phyloP scores from a whole-genome alignment of 2,797 vertebrate species.

The Eidolon dupreanum region DNA sequence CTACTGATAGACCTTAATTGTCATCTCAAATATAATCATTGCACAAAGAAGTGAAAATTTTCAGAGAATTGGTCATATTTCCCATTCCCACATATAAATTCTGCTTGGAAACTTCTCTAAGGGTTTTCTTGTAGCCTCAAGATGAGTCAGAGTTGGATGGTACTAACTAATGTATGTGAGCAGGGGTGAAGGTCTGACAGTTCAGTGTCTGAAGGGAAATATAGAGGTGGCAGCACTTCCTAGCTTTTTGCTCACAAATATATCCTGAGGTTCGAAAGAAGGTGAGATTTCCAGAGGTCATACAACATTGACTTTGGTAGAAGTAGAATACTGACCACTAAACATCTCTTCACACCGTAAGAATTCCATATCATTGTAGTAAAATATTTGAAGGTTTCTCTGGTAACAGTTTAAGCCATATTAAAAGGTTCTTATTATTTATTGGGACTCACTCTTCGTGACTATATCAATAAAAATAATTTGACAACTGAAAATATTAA shows the following conservation, averaged over 20 bases:
- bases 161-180: not conserved
- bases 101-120: not conserved
- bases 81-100: not conserved
- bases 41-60: not conserved
- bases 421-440: not conserved
- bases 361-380: not conserved
- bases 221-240: not conserved
- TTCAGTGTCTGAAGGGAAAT: not conserved
- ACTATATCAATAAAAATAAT: not conserved
- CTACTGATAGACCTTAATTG: not conserved
- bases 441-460: not conserved
- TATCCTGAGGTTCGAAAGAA: not conserved
- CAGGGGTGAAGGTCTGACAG: not conserved
- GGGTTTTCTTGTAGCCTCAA: not conserved
- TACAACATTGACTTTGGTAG: not conserved
- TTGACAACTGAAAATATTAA: not conserved
- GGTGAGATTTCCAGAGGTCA: not conserved
- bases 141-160: not conserved
- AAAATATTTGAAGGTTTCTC: not conserved
- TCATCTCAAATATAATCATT: not conserved
- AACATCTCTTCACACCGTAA: not conserved
- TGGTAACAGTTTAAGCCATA: not conserved
- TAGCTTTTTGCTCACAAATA: not conserved
- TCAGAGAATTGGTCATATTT: not conserved
- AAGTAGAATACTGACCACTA: not conserved